phyloP scores from a whole-genome alignment of 2,113 vertebrate species.

The Excalfactoria chinensis region DNA sequence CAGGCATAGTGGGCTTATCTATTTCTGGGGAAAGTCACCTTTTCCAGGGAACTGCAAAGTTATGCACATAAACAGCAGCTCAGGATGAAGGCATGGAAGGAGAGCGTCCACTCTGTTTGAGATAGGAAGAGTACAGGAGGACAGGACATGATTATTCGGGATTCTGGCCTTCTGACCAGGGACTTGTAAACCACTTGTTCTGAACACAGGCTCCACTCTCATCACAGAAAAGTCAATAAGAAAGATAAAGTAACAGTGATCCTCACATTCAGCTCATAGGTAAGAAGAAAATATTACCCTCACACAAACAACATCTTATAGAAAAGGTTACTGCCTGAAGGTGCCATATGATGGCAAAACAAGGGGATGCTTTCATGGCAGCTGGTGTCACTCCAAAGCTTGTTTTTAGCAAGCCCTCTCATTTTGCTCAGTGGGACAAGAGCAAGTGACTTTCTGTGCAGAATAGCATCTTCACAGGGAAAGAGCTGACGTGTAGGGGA shows the following conservation, averaged over 20 bases:
- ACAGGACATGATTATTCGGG: background rate
- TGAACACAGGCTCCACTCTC: background rate
- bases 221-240: rapidly evolving
- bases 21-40: background rate
- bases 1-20: rapidly evolving
- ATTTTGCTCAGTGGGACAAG: background rate
- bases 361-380: too few species aligned
- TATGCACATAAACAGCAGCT: background rate
- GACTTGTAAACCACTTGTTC: background rate
- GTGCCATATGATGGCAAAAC: background rate
- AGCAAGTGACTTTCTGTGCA: background rate
- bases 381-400: rapidly evolving
- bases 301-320: rapidly evolving
- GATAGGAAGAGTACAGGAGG: background rate
- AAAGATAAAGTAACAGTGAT: background rate
- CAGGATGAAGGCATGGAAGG: background rate
- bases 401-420: rapidly evolving
- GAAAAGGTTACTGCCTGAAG: background rate
- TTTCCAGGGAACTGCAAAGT: background rate
- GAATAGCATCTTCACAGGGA: background rate
- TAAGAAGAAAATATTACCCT: background rate
- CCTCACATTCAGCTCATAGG: background rate
- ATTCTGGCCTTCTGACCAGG: background rate
- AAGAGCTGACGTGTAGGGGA: background rate
- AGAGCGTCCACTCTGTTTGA: rapidly evolving